Percentiles rank a stretch among this genome's conserved stretches.
phyloP scores from a whole-genome alignment of 2,888 invertebrate species.

The Microplitis deprimator region DNA sequence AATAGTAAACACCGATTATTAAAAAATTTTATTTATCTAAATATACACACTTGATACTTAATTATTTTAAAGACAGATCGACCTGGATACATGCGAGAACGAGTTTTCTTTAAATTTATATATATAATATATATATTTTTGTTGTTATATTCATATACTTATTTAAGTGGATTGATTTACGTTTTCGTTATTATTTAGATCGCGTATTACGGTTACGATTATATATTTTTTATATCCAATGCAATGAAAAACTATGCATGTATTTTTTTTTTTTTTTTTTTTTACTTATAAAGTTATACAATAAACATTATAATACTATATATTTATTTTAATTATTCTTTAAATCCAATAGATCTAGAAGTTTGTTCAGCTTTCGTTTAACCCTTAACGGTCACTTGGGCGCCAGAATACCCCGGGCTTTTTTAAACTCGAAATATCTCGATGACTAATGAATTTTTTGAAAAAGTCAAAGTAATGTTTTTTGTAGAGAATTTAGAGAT shows the following conservation, averaged over 20 bases:
- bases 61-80: conserved; percentile 55
- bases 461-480: no score
- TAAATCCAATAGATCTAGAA: conserved; percentile 42
- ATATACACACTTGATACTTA: conserved; percentile 68
- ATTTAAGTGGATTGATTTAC: conserved; percentile 27
- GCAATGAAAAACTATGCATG: conserved; percentile 49
- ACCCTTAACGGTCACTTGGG: not conserved
- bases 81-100: conserved; percentile 34
- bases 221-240: conserved; percentile 40
- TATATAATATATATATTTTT: conserved; percentile 10
- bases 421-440: no score
- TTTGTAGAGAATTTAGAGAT: no score
- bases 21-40: conserved; percentile 34
- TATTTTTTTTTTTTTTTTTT: conserved; percentile 43
- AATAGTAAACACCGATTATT: conserved; percentile 65
- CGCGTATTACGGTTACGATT: conserved; percentile 24
- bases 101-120: conserved; percentile 24
- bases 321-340: conserved; percentile 40
- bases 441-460: no score
- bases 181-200: conserved; percentile 17
- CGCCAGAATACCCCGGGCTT: no score
- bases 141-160: conserved; percentile 18
- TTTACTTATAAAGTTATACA: conserved; percentile 46
- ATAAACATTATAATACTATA: conserved; percentile 49
- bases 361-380: not conserved